A percentile compares a stretch with the other conserved stretches of the same genome.
Evolutionary conservation across 2,113 vertebrate genomes (phyloP).

Genomic region (Callipepla californica): DNA sequence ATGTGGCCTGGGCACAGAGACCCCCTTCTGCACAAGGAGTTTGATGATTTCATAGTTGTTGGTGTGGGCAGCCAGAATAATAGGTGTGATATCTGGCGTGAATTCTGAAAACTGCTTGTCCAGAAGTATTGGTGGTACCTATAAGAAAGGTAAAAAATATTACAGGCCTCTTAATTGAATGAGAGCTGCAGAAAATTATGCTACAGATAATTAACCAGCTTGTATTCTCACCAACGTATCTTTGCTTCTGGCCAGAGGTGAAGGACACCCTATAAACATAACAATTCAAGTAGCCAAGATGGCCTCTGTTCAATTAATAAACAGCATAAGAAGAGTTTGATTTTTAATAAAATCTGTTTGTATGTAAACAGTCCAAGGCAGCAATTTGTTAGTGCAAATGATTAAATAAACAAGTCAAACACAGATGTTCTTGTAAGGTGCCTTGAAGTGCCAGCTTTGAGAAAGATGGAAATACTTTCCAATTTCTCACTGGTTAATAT

Average conservation of each 20-base stretch:
- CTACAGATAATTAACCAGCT: neutral
- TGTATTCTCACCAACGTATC: neutral
- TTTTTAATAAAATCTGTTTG: neutral
- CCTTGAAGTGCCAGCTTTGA: neutral
- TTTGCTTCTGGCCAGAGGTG: neutral
- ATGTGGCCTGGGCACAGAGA: slow-evolving; percentile 94
- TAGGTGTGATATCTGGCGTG: slow-evolving; percentile 96
- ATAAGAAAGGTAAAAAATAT: neutral
- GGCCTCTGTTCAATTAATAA: neutral
- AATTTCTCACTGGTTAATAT: neutral
- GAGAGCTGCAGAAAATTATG: neutral
- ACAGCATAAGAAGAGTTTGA: neutral
- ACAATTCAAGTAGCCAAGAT: neutral
- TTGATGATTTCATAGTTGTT: slow-evolving; percentile 99
- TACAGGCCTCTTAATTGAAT: neutral
- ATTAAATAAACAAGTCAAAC: neutral
- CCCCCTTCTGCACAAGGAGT: slow-evolving; percentile 92
- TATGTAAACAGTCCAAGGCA: neutral
- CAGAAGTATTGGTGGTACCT: slow-evolving; percentile 94
- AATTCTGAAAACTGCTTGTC: slow-evolving; percentile 98
- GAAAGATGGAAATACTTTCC: neutral
- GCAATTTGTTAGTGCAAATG: neutral
- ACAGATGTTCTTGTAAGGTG: accelerated
- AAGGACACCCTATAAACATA: neutral
- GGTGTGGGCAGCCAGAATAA: slow-evolving; percentile 97